Evolutionary conservation across 1,140 invertebrate genomes (phyloP).

Genomic region (Microvelia longipes): DNA sequence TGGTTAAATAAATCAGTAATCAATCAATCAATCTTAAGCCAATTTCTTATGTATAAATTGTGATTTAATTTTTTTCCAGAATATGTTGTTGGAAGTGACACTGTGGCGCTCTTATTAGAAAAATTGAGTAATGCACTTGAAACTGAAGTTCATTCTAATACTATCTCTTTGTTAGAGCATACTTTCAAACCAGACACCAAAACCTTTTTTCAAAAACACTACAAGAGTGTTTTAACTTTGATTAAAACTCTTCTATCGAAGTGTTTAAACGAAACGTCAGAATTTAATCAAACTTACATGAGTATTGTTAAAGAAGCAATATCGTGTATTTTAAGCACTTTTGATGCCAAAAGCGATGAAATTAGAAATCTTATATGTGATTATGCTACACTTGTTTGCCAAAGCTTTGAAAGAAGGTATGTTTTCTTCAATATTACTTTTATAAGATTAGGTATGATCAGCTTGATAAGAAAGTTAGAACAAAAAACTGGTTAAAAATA

Average conservation of each 20-base stretch:
- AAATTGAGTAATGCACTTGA: not conserved
- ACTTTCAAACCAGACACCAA: not conserved
- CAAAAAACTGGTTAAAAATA: no score
- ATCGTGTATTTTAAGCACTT: not conserved
- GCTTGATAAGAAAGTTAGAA: no score
- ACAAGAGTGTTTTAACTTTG: not conserved
- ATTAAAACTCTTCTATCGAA: not conserved
- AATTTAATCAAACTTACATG: not conserved
- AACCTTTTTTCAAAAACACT: not conserved
- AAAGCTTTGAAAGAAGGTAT: not conserved
- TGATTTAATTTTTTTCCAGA: conserved; percentile 3
- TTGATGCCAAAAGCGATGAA: not conserved
- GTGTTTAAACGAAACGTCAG: not conserved
- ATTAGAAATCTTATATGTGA: not conserved
- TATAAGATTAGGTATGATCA: no score
- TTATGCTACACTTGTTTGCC: not conserved
- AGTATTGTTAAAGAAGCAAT: not conserved
- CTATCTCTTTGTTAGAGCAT: not conserved
- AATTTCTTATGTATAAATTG: no score
- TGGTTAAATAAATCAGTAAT: no score
- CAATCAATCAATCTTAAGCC: no score
- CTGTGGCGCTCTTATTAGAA: not conserved
- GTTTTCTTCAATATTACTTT: not conserved
- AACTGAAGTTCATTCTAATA: not conserved
- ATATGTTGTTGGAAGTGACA: conserved; percentile 2